Conservation (phyloP, 2,113 vertebrate genomes). For the Varanus komodoensis region DNA sequence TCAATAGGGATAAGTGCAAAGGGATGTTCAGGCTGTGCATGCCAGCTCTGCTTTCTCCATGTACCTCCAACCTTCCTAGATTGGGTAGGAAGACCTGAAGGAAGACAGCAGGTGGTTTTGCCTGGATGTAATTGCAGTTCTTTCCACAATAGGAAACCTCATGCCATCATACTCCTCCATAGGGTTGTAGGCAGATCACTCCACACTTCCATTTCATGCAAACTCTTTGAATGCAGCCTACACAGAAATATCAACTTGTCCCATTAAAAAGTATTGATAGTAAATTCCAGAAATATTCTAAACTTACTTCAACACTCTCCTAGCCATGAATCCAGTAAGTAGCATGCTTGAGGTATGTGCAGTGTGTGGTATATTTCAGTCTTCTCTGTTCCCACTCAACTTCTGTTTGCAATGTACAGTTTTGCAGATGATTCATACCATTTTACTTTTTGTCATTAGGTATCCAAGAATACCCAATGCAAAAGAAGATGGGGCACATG, state of each 20-base stretch:
- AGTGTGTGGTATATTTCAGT: conserved; percentile 57
- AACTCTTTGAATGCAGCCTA: background rate
- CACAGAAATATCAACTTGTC: background rate
- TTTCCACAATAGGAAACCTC: too few species aligned
- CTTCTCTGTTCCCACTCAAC: conserved; percentile 70
- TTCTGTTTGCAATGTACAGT: conserved; percentile 63
- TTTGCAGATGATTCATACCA: background rate
- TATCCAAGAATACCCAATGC: background rate
- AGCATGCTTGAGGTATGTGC: conserved; percentile 60
- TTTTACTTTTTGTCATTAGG: background rate
- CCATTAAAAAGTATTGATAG: conserved; percentile 15
- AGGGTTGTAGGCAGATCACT: too few species aligned
- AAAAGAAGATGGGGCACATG: background rate
- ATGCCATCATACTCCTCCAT: background rate
- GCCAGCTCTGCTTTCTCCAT: too few species aligned
- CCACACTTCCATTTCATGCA: background rate
- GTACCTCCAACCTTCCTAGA: too few species aligned
- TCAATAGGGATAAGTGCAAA: too few species aligned
- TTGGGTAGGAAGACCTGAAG: too few species aligned
- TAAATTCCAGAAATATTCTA: conserved; percentile 45
- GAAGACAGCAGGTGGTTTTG: too few species aligned
- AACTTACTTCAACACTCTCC: conserved; percentile 63
- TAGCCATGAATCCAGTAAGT: conserved; percentile 68
- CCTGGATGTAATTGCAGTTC: too few species aligned
- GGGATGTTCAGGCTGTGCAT: too few species aligned